A percentile compares a stretch with the other conserved stretches of the same genome.
These are phyloP conservation scores for Peribatodes rhomboidaria DNA, from an alignment of 2,888 invertebrate genomes.

Conservation along the genomic window DNA sequence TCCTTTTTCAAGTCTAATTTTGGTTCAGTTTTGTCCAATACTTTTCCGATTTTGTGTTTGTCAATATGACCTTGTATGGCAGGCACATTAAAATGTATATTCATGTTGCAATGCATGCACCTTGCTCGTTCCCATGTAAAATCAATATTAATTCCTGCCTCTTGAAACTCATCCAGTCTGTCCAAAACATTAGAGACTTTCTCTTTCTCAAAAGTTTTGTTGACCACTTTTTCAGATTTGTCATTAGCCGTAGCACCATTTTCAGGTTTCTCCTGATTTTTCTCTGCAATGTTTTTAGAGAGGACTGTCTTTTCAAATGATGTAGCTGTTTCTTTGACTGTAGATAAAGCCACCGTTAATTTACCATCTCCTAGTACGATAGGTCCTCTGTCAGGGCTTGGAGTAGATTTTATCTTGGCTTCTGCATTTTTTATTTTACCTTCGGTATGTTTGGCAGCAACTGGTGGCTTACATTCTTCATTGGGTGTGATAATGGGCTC, in stretches of 20 bases:
- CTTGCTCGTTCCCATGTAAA: constrained; percentile 48
- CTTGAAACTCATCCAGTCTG: constrained; percentile 49
- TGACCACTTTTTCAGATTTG: background rate
- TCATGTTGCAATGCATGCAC: constrained; percentile 15
- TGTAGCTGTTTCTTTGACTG: background rate
- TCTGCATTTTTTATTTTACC: background rate
- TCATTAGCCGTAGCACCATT: background rate
- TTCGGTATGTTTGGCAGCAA: background rate
- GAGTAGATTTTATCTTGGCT: background rate
- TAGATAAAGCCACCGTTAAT: background rate
- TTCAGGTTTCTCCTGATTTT: background rate
- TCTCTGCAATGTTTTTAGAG: background rate
- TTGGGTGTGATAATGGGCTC: background rate
- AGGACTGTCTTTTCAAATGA: background rate
- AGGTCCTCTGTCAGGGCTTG: background rate
- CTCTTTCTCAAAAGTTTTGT: background rate
- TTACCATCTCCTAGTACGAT: background rate
- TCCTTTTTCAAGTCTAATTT: background rate
- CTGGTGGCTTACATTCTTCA: background rate
- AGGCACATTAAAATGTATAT: background rate
- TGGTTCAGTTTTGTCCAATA: background rate
- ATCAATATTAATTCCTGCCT: constrained; percentile 55
- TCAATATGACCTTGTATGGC: constrained; percentile 17
- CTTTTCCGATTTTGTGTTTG: background rate
- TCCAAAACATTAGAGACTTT: constrained; percentile 17